Base-by-base conservation (phyloP, 2,888 invertebrate species). In the Parnassius apollo region DNA sequence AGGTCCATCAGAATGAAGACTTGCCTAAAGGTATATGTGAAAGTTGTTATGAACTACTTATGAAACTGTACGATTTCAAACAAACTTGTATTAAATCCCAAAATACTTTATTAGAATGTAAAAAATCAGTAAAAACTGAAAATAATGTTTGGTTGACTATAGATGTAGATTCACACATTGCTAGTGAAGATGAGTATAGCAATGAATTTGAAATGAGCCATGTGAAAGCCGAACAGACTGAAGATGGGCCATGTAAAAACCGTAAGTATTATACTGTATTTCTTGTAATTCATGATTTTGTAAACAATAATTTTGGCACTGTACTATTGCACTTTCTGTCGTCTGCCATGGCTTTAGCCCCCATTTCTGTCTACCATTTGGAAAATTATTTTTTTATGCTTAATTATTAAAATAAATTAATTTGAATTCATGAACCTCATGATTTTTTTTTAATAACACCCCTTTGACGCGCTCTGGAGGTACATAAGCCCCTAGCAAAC, bases 21-120 rank as follows among this genome's bases (percentile, higher is more conserved):
- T 71, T 90, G 12, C 85, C 91, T 2, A 86, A 77, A 71, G 72
- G 82, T n/a, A 62, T 92, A 2, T 92, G 92, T 64, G 73, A 82
- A 60, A 61, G 65, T 18, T 92, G 92, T 66, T 83, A 82, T 66
- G 78, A 82, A 9, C 74, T 83, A 3, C 68, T 92, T 2, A 71
- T 69, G 35, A 83, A 82, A 60, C 84, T 82, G 62, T 75, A 80
- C 0, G 76, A 82, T 62, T 92, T 92, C 66, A 92, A 92, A 76
- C 79, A 73, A 51, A 81, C 75, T 48, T 92, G 90, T 62, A 76
- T 91, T 42, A 75, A 83, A 57, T 86, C 91, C 11, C 83, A 88
- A 62, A 80, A 82, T 45, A 77, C 78, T 46, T 71, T 90, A 12
- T 62, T 78, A 2, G 61, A 64, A 51, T 62, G 62, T 42, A 64